Conservation (phyloP, 23 tunicate species). For the Aplidium turbinatum region DNA sequence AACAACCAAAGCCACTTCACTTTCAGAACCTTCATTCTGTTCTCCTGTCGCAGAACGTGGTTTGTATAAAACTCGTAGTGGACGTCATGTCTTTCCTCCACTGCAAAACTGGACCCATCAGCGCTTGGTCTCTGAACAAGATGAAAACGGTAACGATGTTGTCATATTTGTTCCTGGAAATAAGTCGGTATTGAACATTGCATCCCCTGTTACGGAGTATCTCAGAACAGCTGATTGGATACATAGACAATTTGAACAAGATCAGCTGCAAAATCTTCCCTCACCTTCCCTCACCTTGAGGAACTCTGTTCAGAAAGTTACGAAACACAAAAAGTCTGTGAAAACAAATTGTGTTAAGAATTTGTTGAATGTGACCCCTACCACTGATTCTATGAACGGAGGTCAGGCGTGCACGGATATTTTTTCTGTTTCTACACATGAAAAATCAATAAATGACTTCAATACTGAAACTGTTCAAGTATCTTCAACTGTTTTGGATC, state of each 20-base stretch:
- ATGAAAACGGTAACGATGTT: constrained; percentile 32
- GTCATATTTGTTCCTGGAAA: constrained; percentile 48
- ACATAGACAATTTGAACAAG: constrained; percentile 26
- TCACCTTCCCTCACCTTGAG: too few relatives aligned
- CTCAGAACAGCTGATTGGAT: constrained; percentile 1
- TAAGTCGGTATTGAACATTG: background rate
- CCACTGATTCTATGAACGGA: too few relatives aligned
- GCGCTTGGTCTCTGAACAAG: constrained; percentile 30
- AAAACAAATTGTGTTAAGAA: too few relatives aligned
- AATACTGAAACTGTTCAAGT: too few relatives aligned
- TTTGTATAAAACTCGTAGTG: constrained; percentile 42
- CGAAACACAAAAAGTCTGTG: too few relatives aligned
- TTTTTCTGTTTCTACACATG: too few relatives aligned
- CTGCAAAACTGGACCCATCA: constrained; percentile 51
- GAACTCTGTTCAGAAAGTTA: too few relatives aligned
- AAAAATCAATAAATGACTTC: too few relatives aligned
- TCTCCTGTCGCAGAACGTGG: constrained; percentile 8
- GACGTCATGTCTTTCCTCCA: constrained; percentile 53
- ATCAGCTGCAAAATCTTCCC: constrained; percentile 5
- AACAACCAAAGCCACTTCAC: background rate
- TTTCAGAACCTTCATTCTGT: background rate
- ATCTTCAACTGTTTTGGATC: too few relatives aligned
- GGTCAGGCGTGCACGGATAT: too few relatives aligned
- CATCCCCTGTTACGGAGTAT: constrained; percentile 14
- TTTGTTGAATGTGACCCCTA: too few relatives aligned